Base-by-base conservation (phyloP, 2,888 invertebrate species). In the Apodemia zela region DNA sequence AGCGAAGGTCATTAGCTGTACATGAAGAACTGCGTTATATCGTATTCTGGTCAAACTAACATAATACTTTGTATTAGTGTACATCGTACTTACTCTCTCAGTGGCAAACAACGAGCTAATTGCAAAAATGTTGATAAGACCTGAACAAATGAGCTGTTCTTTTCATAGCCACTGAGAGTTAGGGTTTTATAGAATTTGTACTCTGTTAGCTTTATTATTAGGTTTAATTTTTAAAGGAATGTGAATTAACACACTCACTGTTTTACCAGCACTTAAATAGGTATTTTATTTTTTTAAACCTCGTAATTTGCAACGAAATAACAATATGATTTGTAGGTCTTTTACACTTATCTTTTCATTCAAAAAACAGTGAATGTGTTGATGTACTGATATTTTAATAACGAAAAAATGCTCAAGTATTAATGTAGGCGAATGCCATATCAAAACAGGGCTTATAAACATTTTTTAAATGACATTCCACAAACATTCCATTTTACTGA, bases 1-100 rank as follows among this genome's bases (percentile, higher is more conserved):
- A 97, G 97, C 92, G 97, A 97, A 93, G 97, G 97, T 92, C 97
- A 97, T 93, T 97, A 95, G 94, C 79, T 72, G 75, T 72, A 68
- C 71, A 76, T 67, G 71, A 72, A 74, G 80, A 78, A 82, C 82
- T 82, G 81, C 83, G 82, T 82, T 81, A 80, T 82, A 83, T 85
- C 85, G 82, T 85, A 89, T 91, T 91, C 91, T 91, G 91, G 91
- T 91, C 91, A 91, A 89, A 84, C 83, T 88, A 87, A 87, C 84
- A 82, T 89, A 86, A 87, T 89, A 85, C 82, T 77, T 70, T 74
- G 73, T 79, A 57, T 57, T 15, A 29, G 57, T 79, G 77, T 81
- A 84, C 47, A 81, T 88, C 86, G 83, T 81, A 82, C 81, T 79
- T 82, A 81, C 80, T 81, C 79, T 81, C 79, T 86, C 82, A 84